A percentile compares a stretch with the other conserved stretches of the same genome.
Evolutionary conservation across 2,113 vertebrate genomes (phyloP).

Genomic region (Ploceus nigricollis): DNA sequence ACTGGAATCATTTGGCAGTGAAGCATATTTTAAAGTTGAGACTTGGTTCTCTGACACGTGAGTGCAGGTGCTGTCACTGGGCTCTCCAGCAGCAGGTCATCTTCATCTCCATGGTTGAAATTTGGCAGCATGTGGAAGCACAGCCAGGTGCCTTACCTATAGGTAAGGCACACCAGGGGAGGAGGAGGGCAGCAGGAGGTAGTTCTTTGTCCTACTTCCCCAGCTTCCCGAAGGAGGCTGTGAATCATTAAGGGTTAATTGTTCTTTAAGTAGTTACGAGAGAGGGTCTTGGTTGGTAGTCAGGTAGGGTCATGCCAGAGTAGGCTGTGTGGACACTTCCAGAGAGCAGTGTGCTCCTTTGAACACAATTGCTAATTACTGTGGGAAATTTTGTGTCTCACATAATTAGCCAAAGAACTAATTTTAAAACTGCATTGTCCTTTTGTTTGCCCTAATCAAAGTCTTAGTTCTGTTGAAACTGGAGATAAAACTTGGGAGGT

Average conservation of each 20-base stretch:
- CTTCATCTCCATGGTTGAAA: fast-evolving
- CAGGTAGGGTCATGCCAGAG: neutral
- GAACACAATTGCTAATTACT: neutral
- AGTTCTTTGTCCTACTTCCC: neutral
- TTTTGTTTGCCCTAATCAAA: conserved; percentile 17
- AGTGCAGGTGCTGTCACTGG: neutral
- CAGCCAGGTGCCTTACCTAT: neutral
- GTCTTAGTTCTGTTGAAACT: neutral
- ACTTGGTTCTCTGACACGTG: neutral
- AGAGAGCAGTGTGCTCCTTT: neutral
- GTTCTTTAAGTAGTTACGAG: neutral
- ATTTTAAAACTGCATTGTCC: neutral
- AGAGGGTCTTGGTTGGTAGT: neutral
- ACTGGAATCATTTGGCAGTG: neutral
- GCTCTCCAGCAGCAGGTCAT: neutral
- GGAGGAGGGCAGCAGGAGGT: neutral
- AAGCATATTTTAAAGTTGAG: neutral
- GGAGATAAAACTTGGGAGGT: neutral
- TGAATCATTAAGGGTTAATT: neutral
- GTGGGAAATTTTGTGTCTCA: neutral
- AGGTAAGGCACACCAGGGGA: neutral
- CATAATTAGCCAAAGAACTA: neutral
- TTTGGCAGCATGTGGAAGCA: neutral
- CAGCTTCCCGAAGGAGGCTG: neutral
- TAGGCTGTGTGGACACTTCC: neutral